A percentile compares a stretch with the other conserved stretches of the same genome.
These are phyloP conservation scores for Urosaurus nigricauda DNA, from an alignment of 2,797 vertebrate species.

Conservation along the genomic window DNA sequence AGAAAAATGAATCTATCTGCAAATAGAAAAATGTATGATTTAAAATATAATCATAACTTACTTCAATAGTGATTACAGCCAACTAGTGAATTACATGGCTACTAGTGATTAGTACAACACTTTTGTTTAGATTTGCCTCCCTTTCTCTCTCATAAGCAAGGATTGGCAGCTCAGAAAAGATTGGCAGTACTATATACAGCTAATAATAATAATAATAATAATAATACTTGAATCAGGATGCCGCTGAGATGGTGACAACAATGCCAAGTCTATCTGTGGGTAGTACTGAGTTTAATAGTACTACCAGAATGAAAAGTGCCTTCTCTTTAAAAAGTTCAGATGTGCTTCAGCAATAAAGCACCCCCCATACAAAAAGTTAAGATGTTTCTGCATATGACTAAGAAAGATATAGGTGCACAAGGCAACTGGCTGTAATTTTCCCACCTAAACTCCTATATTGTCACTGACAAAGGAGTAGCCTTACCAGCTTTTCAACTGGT, in stretches of 20 bases:
- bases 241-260: too few species aligned
- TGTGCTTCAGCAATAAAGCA: too few species aligned
- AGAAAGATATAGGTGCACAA: background rate
- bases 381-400: too few species aligned
- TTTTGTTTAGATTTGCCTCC: background rate
- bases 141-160: background rate
- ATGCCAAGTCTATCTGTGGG: too few species aligned
- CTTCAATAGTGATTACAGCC: too few species aligned
- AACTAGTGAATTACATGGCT: background rate
- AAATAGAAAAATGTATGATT: background rate
- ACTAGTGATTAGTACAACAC: background rate
- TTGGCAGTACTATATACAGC: background rate
- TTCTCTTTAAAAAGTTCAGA: background rate
- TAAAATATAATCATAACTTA: background rate
- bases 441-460: background rate
- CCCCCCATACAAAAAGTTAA: too few species aligned
- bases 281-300: background rate
- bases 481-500: background rate
- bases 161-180: too few species aligned
- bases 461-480: background rate
- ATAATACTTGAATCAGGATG: too few species aligned
- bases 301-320: background rate
- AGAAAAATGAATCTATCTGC: background rate
- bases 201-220: too few species aligned
- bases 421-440: background rate